Base-by-base conservation (phyloP, 2,888 invertebrate genomes). In the Melinaea menophilus region DNA sequence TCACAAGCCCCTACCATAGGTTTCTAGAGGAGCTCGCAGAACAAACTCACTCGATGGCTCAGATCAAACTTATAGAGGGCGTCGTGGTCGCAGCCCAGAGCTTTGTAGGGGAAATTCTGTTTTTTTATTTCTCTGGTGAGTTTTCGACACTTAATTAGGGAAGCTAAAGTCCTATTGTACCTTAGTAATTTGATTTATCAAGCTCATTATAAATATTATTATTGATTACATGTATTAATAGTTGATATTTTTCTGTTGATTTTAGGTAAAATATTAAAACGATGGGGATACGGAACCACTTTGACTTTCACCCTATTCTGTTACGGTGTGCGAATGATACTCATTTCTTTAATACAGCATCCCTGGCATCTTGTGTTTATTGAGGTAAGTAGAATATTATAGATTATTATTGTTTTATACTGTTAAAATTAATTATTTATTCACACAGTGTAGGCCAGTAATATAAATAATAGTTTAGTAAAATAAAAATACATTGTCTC, bases 321-420 rank as follows among this genome's bases (percentile, higher is more conserved):
- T 71, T 97, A 96, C 80, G 94, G 94, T 0, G 69, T 97, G 0
- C 91, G 97, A 0, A 89, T 97, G 73, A 92, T 93, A 3, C 86
- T 95, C 11, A 95, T 97, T 70, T 95, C 97, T 0, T 78, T 96
- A 65, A 94, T 95, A 64, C 91, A 93, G 33, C 93, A 94, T 72
- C 96, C 97, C 0, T 97, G 97, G 97, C 95, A 94, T 90, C 92
- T 96, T 1, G 91, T 98, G 0, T 93, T 93, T 0, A 92, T 97
- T 3, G 98, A 98, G 88, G 91, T 90, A 58, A 41, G 9, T 41
- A 41, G 11, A 41, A 3, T 9, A 11, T 9, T 35, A 35, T 5
- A 35, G 2, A 41, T 41, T 41, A 41, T 5, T 7, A 3, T 9
- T 41, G 41, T 41, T 41, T 11, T 41, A 9, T 41, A 35, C 35